These are phyloP conservation scores for Chorisops tibialis DNA, from an alignment of 2,888 invertebrate species.

Conservation along the genomic window DNA sequence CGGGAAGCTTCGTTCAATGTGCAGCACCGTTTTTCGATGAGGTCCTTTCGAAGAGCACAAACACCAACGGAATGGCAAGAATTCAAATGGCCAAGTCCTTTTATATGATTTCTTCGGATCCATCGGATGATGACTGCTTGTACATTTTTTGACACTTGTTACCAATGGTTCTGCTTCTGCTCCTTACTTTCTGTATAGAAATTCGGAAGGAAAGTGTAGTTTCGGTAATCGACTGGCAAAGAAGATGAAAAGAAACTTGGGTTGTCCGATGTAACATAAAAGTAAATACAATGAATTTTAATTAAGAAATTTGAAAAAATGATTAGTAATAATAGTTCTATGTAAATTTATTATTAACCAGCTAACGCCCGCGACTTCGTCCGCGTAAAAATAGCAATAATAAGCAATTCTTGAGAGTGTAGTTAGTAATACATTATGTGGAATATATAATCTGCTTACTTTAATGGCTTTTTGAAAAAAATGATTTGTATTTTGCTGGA, in stretches of 20 bases:
- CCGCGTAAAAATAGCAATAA: too few species aligned
- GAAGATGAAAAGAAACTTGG: neutral
- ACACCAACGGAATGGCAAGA: conserved; percentile 22
- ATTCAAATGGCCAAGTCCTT: conserved; percentile 16
- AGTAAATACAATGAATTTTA: too few species aligned
- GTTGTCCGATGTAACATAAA: conserved; percentile 4
- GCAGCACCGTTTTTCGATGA: neutral
- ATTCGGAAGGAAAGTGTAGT: conserved; percentile 6
- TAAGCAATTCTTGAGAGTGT: too few species aligned
- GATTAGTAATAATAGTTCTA: too few species aligned
- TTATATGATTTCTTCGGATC: conserved; percentile 23
- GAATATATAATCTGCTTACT: too few species aligned
- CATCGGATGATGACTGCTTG: neutral
- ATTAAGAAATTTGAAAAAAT: too few species aligned
- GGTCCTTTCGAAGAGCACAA: conserved; percentile 3
- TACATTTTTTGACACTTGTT: conserved; percentile 25
- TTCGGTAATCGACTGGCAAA: neutral
- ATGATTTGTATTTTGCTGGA: too few species aligned
- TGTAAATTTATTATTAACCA: too few species aligned
- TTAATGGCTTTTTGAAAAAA: too few species aligned
- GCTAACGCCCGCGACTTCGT: too few species aligned
- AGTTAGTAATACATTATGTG: too few species aligned
- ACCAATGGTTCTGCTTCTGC: conserved; percentile 12
- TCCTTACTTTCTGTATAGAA: conserved; percentile 26
- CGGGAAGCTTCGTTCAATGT: too few species aligned